These are phyloP conservation scores for Umimayanthus chanpuru DNA, from an alignment of 92 coral and sea anemone species.

Conservation along the genomic window DNA sequence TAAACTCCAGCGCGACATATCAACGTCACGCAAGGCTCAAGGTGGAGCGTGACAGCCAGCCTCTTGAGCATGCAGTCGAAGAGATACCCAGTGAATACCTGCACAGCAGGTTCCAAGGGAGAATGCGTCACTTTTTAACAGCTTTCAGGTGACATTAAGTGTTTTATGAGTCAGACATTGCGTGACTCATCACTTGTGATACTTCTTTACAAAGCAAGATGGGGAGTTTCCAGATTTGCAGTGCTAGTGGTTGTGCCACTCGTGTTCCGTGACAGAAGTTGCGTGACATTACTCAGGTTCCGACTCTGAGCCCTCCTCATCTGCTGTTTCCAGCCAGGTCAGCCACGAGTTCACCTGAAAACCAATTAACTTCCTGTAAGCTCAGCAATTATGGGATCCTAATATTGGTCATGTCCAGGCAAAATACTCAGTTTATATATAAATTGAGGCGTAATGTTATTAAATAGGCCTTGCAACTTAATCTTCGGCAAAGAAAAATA, in stretches of 20 bases:
- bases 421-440: too few species aligned
- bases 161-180: not conserved
- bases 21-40: not conserved
- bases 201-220: conserved; percentile 9
- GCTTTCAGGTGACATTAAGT: not conserved
- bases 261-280: conserved; percentile 29
- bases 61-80: not conserved
- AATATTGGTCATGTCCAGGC: not conserved
- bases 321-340: conserved; percentile 99
- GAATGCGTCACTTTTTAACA: not conserved
- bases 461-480: too few species aligned
- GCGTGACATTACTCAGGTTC: conserved; percentile 80
- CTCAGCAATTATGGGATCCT: not conserved
- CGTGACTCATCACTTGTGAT: conserved; percentile 9
- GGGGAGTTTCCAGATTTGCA: conserved; percentile 28
- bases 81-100: conserved; percentile 1
- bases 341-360: conserved; percentile 96
- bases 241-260: conserved; percentile 8
- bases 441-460: too few species aligned
- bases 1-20: not conserved
- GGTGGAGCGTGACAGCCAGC: not conserved
- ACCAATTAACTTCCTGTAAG: not conserved
- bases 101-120: conserved; percentile 7
- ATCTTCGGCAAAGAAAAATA: too few species aligned
- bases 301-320: conserved; percentile 97